phyloP scores from a whole-genome alignment of 1,140 invertebrate genomes.

The Acromyrmex heyeri region DNA sequence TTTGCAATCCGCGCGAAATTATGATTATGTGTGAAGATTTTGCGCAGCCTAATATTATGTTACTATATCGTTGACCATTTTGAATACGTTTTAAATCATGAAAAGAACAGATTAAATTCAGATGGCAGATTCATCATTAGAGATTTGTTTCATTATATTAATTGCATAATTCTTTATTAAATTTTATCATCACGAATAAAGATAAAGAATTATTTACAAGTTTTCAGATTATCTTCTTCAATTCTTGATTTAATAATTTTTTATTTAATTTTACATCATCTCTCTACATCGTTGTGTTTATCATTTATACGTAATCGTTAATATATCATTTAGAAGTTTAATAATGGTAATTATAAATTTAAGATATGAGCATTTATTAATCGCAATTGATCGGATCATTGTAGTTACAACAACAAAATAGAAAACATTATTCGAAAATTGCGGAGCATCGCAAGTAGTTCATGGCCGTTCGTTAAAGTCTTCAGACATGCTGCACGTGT shows the following conservation, averaged over 20 bases:
- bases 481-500: not conserved
- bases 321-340: not conserved
- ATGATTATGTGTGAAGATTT: conserved; percentile 20
- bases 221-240: not conserved
- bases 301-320: not conserved
- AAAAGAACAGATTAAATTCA: conserved; percentile 6
- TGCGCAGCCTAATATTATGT: not conserved
- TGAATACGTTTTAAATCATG: conserved; percentile 50
- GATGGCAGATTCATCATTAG: not conserved
- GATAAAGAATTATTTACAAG: not conserved
- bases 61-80: conserved; percentile 50
- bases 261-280: not conserved
- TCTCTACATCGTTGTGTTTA: not conserved
- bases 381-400: not conserved
- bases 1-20: conserved; percentile 24
- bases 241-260: conserved; percentile 12
- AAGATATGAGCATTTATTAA: not conserved
- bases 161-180: conserved; percentile 3
- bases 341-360: not conserved
- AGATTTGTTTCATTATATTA: not conserved
- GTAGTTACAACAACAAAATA: not conserved
- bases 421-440: not conserved
- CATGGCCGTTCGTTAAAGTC: conserved; percentile 37
- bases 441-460: not conserved
- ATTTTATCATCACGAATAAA: not conserved